Percentiles rank a stretch among this genome's conserved stretches.
phyloP scores from a whole-genome alignment of 1,140 invertebrate species.

The Harpegnathos saltator region DNA sequence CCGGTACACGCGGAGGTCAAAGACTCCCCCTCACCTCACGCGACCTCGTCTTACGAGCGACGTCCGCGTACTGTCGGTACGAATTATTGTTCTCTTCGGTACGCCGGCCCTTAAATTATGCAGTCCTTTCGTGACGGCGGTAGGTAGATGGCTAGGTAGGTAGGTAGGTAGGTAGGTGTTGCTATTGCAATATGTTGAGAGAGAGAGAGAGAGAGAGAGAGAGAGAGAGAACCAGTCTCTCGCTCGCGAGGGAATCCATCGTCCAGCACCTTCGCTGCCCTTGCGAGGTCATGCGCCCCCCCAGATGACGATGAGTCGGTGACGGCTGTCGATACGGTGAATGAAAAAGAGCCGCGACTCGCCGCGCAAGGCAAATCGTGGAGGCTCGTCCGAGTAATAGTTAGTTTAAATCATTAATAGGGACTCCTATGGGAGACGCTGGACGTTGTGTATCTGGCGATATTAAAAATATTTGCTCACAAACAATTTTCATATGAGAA shows the following conservation, averaged over 20 bases:
- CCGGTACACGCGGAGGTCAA: constrained; percentile 64
- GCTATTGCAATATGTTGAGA: constrained; percentile 22
- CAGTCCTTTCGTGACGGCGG: constrained; percentile 24
- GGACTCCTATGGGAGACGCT: too few species aligned
- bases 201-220: too few species aligned
- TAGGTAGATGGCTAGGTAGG: constrained; percentile 3
- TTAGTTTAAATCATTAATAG: too few species aligned
- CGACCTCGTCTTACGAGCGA: constrained; percentile 53
- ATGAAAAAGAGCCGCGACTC: constrained; percentile 25
- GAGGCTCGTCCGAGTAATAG: too few species aligned
- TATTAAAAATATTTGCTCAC: too few species aligned
- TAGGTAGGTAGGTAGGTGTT: background rate
- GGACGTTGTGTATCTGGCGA: too few species aligned
- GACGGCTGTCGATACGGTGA: background rate
- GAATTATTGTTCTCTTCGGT: constrained; percentile 62
- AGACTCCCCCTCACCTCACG: constrained; percentile 65
- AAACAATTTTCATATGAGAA: too few species aligned
- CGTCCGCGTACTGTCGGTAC: constrained; percentile 29
- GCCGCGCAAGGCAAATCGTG: constrained; percentile 21
- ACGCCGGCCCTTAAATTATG: constrained; percentile 62
- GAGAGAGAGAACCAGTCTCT: constrained; percentile 16
- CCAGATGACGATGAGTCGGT: background rate
- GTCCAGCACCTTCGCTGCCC: constrained; percentile 11
- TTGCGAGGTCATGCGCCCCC: constrained; percentile 19
- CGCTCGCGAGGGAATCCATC: constrained; percentile 6